Evolutionary conservation across 2,888 invertebrate species (phyloP).

Genomic region (Agrochola litura): DNA sequence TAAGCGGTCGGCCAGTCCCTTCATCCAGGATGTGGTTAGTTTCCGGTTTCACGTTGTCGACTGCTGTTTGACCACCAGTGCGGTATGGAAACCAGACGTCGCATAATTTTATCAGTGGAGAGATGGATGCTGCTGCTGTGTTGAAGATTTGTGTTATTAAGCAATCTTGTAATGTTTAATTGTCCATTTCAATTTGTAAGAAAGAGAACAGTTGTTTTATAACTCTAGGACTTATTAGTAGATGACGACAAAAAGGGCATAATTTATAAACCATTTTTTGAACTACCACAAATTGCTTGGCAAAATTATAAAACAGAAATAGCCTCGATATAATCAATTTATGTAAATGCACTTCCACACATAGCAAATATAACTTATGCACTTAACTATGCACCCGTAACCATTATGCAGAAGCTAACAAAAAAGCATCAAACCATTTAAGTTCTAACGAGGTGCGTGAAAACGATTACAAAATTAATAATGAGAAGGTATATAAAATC

Average conservation of each 20-base stretch:
- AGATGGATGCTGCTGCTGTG: background rate
- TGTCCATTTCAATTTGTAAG: background rate
- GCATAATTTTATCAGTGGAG: constrained; percentile 29
- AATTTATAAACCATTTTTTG: background rate
- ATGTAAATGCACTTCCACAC: background rate
- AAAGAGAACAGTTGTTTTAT: background rate
- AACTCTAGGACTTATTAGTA: too few relatives aligned
- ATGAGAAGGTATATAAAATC: constrained; percentile 69
- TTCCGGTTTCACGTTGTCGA: constrained; percentile 46
- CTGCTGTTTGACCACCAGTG: constrained; percentile 30
- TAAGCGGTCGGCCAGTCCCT: constrained; percentile 40
- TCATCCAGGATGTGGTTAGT: constrained; percentile 51
- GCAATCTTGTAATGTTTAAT: background rate
- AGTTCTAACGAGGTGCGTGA: constrained; percentile 38
- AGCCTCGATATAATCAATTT: background rate
- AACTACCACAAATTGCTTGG: background rate
- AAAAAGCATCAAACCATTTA: constrained; percentile 30
- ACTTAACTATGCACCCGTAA: constrained; percentile 1
- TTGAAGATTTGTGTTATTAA: background rate
- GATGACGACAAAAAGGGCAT: background rate
- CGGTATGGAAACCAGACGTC: background rate
- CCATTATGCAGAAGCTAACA: constrained; percentile 16
- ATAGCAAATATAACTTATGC: constrained; percentile 3
- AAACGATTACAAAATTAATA: constrained; percentile 67
- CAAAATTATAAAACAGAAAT: constrained; percentile 6